phyloP scores from a whole-genome alignment of 2,113 vertebrate genomes.

The Caracal caracal region DNA sequence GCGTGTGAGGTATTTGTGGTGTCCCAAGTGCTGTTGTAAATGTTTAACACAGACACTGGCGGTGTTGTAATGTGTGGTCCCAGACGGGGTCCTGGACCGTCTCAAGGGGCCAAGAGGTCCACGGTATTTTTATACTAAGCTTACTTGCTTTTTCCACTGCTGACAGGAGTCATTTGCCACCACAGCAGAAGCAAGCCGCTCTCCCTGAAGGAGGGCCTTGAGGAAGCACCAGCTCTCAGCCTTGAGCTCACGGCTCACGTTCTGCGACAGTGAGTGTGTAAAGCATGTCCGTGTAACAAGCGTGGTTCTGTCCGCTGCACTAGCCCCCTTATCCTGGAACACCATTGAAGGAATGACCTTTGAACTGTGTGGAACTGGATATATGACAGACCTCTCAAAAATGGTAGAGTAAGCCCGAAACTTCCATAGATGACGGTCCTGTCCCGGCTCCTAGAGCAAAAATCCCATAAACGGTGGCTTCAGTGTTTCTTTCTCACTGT shows the following conservation, averaged over 20 bases:
- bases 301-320: not conserved
- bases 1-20: accelerated
- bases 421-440: too few relatives aligned
- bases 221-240: not conserved
- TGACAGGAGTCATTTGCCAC: not conserved
- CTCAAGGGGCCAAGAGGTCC: not conserved
- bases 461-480: not conserved
- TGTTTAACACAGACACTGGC: accelerated
- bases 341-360: not conserved
- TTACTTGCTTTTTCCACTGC: not conserved
- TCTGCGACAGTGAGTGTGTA: not conserved
- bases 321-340: not conserved
- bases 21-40: not conserved
- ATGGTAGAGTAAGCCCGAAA: not conserved
- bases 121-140: not conserved
- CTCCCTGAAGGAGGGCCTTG: not conserved
- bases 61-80: not conserved
- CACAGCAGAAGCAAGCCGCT: not conserved
- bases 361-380: not conserved
- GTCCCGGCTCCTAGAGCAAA: not conserved
- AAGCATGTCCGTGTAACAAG: accelerated
- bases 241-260: not conserved
- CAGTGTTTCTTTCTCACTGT: not conserved
- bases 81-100: not conserved
- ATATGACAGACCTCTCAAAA: not conserved